phyloP scores from a whole-genome alignment of 2,888 invertebrate species.

The Hesperia comma region DNA sequence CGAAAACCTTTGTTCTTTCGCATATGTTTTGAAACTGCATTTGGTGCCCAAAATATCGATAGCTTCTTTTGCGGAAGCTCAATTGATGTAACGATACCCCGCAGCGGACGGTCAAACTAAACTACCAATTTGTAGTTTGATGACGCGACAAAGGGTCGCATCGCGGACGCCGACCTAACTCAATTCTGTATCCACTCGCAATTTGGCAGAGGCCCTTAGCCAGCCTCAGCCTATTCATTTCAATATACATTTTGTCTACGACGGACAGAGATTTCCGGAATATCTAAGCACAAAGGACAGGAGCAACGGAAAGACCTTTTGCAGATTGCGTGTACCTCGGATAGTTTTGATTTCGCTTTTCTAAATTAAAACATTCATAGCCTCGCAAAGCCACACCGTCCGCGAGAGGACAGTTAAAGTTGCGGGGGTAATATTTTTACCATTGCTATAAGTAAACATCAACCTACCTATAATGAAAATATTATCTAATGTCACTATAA shows the following conservation, averaged over 20 bases:
- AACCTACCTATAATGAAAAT: too few species aligned
- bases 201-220: conserved; percentile 57
- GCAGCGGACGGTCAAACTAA: conserved; percentile 52
- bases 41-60: conserved; percentile 8
- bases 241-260: conserved; percentile 48
- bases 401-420: too few species aligned
- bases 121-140: conserved; percentile 78
- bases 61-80: conserved; percentile 40
- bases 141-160: conserved; percentile 71
- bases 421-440: too few species aligned
- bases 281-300: conserved; percentile 39
- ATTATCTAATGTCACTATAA: too few species aligned
- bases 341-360: neutral
- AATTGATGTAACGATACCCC: conserved; percentile 46
- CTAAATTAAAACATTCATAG: too few species aligned
- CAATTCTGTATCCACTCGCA: conserved; percentile 58
- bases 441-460: too few species aligned
- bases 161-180: conserved; percentile 57
- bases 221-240: conserved; percentile 43
- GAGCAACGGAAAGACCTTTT: conserved; percentile 42
- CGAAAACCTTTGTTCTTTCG: neutral
- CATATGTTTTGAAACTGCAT: neutral
- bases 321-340: neutral
- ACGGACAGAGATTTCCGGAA: conserved; percentile 42
- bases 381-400: too few species aligned